Evolutionary conservation across 2,888 invertebrate genomes (phyloP), one percentile per base, ranked within the genome.

Genomic region (Leptinotarsa juncta): DNA sequence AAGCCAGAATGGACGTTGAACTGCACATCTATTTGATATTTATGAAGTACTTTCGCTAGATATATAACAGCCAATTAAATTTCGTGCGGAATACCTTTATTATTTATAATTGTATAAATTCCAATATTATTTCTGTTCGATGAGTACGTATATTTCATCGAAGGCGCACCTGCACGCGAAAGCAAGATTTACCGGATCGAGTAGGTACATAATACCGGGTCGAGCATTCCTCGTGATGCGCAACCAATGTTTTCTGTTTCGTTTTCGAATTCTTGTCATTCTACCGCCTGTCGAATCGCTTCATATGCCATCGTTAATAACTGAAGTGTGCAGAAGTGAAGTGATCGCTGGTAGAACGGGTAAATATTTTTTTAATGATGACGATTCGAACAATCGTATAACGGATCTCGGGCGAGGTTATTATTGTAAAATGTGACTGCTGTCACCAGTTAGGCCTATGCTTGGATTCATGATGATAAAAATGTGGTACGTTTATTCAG

Each of bases 301-400:
- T 75, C 74, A 74, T 76, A 74, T 76, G 74, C 72, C 75, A 68
- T 76, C 69, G 66, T 70, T 73, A 75, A 74, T 78, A 74, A 75
- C 74, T 75, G 69, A 48, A 42, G 42, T 48, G 20, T 57, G 55
- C 69, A 57, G 48, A 48, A 69, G 20, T 42, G 62, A 20, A 60
- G 10, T 42, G 32, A 62, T 15, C 32, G 62, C 62, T 42, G 62
- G 32, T 5, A 7, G 20, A 57, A 7, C 57, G 23, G 57, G 20
- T 23, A 57, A 57, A 57, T 57, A 57, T 57, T 57, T 57, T 57
- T 23, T 20, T 23, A 4, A 23, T 57, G 23, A 57, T 23, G 57
- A 57, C 23, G n/a, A 16, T n/a, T 51, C n/a, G 51, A 51, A 51
- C 16, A 51, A 51, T 51, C 51, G n/a, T 51, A 15, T 16, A 51